Conservation (phyloP, 2,797 vertebrate genomes). For the Pangasius sanitwongsei region DNA sequence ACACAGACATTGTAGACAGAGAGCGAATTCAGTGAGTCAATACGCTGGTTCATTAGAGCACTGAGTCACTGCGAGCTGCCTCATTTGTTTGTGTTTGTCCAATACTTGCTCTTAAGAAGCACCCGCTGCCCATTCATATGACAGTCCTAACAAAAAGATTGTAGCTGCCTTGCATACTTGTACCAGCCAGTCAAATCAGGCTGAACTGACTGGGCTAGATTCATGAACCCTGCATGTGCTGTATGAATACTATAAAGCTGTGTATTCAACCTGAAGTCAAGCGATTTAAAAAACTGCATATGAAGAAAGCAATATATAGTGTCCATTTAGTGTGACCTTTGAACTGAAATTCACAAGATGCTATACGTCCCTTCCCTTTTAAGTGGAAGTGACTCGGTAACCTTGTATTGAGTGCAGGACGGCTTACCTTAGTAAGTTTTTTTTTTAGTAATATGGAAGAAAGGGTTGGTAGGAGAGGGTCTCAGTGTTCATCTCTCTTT, state of each 20-base stretch:
- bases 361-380: not conserved
- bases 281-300: not conserved
- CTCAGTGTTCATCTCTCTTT: conserved; percentile 43
- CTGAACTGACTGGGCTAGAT: not conserved
- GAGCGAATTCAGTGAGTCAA: conserved; percentile 78
- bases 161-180: conserved; percentile 17
- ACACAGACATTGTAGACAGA: conserved; percentile 78
- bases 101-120: conserved; percentile 82
- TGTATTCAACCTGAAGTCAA: not conserved
- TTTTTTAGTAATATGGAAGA: not conserved
- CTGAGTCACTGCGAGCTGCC: conserved; percentile 82
- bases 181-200: conserved; percentile 25
- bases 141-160: conserved; percentile 72
- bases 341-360: conserved; percentile 11
- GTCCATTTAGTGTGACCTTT: conserved; percentile 17
- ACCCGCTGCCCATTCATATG: conserved; percentile 71
- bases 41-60: conserved; percentile 85
- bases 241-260: conserved; percentile 3
- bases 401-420: conserved; percentile 10
- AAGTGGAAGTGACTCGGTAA: conserved; percentile 7
- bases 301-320: not conserved
- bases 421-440: not conserved
- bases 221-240: not conserved
- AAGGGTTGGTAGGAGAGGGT: conserved; percentile 48
- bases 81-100: conserved; percentile 86